A percentile compares a stretch with the other conserved stretches of the same genome.
These are phyloP conservation scores for Hyposoter didymator DNA, from an alignment of 2,888 invertebrate species.

Conservation along the genomic window DNA sequence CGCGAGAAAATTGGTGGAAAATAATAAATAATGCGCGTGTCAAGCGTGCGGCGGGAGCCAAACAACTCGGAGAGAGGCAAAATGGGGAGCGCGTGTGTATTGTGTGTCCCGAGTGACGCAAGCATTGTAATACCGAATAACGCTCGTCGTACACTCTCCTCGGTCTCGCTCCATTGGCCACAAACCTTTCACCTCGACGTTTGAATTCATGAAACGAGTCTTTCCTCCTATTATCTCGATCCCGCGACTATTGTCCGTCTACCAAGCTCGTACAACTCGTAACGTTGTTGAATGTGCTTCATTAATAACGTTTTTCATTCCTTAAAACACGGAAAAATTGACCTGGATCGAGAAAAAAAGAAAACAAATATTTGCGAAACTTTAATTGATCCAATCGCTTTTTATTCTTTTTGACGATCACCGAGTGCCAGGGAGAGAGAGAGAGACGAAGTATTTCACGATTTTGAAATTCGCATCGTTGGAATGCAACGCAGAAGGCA, in stretches of 20 bases:
- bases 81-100: constrained; percentile 30
- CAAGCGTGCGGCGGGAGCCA: neutral
- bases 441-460: too few species aligned
- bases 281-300: neutral
- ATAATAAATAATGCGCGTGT: constrained; percentile 2
- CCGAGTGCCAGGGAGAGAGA: too few species aligned
- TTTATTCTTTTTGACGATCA: neutral
- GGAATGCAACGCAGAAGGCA: too few species aligned
- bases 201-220: constrained; percentile 61
- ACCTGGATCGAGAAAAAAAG: neutral
- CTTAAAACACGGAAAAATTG: neutral
- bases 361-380: neutral
- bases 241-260: constrained; percentile 33
- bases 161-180: constrained; percentile 62
- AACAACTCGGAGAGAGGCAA: constrained; percentile 9
- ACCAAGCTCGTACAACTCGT: constrained; percentile 11
- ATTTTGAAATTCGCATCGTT: too few species aligned
- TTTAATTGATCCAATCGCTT: neutral
- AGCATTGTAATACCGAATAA: constrained; percentile 63
- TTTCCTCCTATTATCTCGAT: constrained; percentile 47
- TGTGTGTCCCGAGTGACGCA: constrained; percentile 60
- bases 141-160: constrained; percentile 36
- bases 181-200: constrained; percentile 60
- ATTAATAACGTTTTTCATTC: neutral
- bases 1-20: constrained; percentile 28